phyloP scores from a whole-genome alignment of 64 coral and sea anemone genomes.

The Astreopora myriophthalma region DNA sequence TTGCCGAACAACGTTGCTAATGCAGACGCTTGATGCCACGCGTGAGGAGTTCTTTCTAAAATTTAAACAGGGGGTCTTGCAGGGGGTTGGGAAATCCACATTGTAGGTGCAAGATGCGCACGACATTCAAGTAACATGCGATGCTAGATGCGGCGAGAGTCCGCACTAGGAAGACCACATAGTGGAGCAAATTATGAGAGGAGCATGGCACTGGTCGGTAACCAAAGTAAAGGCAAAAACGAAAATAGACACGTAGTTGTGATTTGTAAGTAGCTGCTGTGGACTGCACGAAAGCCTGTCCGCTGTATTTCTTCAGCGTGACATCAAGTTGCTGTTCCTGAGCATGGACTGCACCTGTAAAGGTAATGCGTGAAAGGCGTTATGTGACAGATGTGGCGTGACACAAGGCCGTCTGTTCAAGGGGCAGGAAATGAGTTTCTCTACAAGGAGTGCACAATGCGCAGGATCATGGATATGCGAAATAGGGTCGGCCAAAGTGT shows the following conservation, averaged over 20 bases:
- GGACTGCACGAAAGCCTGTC: background rate
- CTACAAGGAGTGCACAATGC: background rate
- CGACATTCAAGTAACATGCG: background rate
- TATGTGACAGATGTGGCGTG: background rate
- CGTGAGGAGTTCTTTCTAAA: background rate
- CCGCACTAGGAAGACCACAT: constrained; percentile 18
- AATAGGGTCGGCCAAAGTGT: background rate
- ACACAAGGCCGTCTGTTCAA: background rate
- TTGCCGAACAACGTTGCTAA: background rate
- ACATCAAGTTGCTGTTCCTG: constrained; percentile 21
- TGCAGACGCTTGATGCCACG: background rate
- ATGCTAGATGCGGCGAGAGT: constrained; percentile 19
- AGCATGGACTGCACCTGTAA: background rate
- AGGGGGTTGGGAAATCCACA: background rate
- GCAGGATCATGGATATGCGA: background rate
- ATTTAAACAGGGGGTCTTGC: background rate
- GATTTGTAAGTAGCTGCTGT: constrained; percentile 1
- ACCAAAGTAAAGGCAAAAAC: no score
- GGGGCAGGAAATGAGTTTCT: background rate
- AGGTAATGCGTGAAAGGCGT: constrained; percentile 11
- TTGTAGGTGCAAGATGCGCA: background rate
- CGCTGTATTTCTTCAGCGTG: background rate
- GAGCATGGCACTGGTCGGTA: no score
- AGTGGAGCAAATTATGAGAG: background rate
- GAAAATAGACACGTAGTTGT: background rate